Evolutionary conservation across 2,888 invertebrate genomes (phyloP), one percentile per base, ranked within the genome.

Genomic region (Rotaria sp.): DNA sequence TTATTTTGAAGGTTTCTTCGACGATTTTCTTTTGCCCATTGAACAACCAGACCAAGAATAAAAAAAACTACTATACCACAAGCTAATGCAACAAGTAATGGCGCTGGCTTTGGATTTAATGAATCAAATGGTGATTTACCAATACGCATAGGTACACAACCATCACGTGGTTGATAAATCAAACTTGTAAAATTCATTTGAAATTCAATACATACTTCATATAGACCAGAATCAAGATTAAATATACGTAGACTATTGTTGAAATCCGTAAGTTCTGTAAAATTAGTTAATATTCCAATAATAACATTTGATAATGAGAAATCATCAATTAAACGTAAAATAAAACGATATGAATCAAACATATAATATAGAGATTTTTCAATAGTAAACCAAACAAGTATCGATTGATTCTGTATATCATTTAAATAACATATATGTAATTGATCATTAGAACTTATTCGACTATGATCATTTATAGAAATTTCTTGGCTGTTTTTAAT

Each of bases 101-200:
- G 15, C n/a, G 45, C n/a, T n/a, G 80, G 10, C 45, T 45, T 15
- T 45, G 45, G 26, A 45, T 41, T 45, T 26, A 41, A 80, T 45
- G 80, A 11, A n/a, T 41, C 11, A 80, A 8, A 21, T n/a, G 35
- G 8, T 35, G 7, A 10, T 13, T 1, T 10, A 13, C 80, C 41
- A 3, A 15, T n/a, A 5, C 18, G 45, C 0, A 80, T 45, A 24
- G 2, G 7, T 10, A 45, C 10, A 80, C 80, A 80, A 26, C 7
- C 80, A 80, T 80, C 41, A 80, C 80, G 80, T 26, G 80, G 80
- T 15, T 45, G 26, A 45, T 80, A 80, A n/a, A 80, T 80, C 11
- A 41, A 80, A 15, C 2, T 80, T 24, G 80, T 45, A 3, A 4
- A 26, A 45, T n/a, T 24, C 26, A 11, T 10, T 45, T 45, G 15